Percentiles rank a stretch among this genome's conserved stretches.
These are phyloP conservation scores for Anastrepha ludens DNA, from an alignment of 1,140 invertebrate genomes.

Conservation along the genomic window DNA sequence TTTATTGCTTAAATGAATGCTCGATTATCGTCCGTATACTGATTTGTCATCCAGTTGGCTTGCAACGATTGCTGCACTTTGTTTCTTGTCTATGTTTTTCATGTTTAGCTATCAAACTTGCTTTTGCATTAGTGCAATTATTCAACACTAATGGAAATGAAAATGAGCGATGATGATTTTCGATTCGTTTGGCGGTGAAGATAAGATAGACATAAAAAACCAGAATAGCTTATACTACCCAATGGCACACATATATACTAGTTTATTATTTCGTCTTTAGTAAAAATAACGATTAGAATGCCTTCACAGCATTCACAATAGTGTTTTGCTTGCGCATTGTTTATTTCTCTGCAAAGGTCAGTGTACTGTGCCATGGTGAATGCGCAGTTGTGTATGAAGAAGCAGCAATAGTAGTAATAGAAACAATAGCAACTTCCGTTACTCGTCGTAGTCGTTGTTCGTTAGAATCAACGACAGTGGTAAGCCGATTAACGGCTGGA, in stretches of 20 bases:
- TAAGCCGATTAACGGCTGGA: neutral
- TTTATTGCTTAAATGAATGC: slow-evolving; percentile 20
- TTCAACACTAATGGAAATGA: slow-evolving; percentile 8
- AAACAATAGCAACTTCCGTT: slow-evolving; percentile 8
- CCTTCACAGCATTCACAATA: neutral
- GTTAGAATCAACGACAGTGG: neutral
- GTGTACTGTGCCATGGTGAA: neutral
- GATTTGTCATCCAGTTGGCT: slow-evolving; percentile 13
- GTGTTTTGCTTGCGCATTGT: neutral
- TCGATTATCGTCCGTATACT: neutral
- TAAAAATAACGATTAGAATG: neutral
- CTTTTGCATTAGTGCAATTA: neutral
- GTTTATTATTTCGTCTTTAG: neutral
- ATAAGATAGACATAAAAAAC: neutral
- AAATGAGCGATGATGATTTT: slow-evolving; percentile 20
- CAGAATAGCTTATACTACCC: neutral
- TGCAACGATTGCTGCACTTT: neutral
- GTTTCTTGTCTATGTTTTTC: neutral
- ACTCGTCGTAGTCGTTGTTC: neutral
- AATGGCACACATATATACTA: neutral
- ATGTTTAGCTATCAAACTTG: neutral
- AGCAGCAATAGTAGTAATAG: neutral
- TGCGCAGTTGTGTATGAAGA: neutral
- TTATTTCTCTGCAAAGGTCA: slow-evolving; percentile 9
- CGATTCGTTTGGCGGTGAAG: neutral